Base-by-base conservation (phyloP, 2,797 vertebrate genomes). In the Tadarida brasiliensis region DNA sequence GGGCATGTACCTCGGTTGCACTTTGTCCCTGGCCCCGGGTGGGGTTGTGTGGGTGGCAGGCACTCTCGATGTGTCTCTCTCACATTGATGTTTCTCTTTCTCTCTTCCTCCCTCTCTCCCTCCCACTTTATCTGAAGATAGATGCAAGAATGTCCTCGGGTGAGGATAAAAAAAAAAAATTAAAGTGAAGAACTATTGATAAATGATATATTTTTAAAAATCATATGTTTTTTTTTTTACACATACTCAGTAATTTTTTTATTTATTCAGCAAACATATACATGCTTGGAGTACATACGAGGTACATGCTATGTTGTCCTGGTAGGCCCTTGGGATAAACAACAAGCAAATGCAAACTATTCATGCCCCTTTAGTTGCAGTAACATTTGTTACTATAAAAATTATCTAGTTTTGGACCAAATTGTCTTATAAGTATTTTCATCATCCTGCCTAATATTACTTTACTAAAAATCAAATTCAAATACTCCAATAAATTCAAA, bases 401-500 rank as follows among this genome's bases (percentile, higher is more conserved):
- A 85, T 11, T 68, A 39, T 49, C 14, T 80, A 73, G 20, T 88
- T 86, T 87, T 16, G 24, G 10, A 92, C 6, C 19, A 54, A 87
- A 49, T 11, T 44, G 19, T 81, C 44, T 26, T 82, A 59, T 19
- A 95, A 61, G 24, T 57, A 54, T 78, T 91, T 96, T 93, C 54
- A 70, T 84, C 22, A 94, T 73, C 28, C 22, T 65, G 71, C 93
- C 30, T 76, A 6, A 83, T 71, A 76, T 83, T 82, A 71, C 14
- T 76, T 94, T 26, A 73, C 17, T 81, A 87, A 93, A 80, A 92
- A 35, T 65, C 4, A 94, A 76, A 94, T 91, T 78, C n/a, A 26
- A 70, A 80, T 93, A 76, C 65, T 59, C 26, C 35, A 92, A 68
- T 82, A 14, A 93, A 78, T 87, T 94, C 70, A 85, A 81, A 94